Base-by-base conservation (phyloP, 2,888 invertebrate species). In the Xestia xanthographa region DNA sequence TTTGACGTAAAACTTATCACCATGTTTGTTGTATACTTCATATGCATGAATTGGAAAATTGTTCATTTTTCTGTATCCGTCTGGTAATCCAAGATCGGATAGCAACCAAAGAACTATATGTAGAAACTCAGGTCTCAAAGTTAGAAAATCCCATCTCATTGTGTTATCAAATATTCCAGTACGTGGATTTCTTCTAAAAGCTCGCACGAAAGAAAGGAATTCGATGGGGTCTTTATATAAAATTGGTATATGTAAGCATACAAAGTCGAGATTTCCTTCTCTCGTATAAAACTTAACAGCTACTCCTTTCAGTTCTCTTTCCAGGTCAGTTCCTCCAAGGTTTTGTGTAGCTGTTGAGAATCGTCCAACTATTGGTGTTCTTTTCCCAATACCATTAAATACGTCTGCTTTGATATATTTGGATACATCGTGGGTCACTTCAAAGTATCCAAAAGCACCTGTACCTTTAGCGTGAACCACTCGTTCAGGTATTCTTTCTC, bases 381-480 rank as follows among this genome's bases (percentile, higher is more conserved):
- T 94, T 89, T 97, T 97, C 2, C 97, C 97, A 65, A 97, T 92
- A 38, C 92, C 89, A 67, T 96, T 95, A 89, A 97, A 97, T 1
- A 97, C 89, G 73, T 96, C 96, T 0, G 97, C 97, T 87, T 97
- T 97, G 29, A 93, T 94, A 87, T 97, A 97, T 86, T 97, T 93
- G 1, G 95, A 94, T 70, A 98, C 98, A 90, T 98, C 98, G 87
- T 98, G 97, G 0, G 98, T 98, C 0, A 98, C 98, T 92, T 98
- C 98, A 88, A 98, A 98, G 89, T 98, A 98, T 8, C 98, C 98
- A 90, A 98, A 98, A 3, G 98, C 98, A 41, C 98, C 98, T 58
- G 98, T 98, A 82, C 99, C 99, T 95, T 99, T 99, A 1, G 99
- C 99, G 92, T 99, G 99, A 0, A 98, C 98, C 0, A 98, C 98